Percentiles rank a stretch among this genome's conserved stretches.
Evolutionary conservation across 1,140 invertebrate genomes (phyloP).

Genomic region (Psilanteris sp.): DNA sequence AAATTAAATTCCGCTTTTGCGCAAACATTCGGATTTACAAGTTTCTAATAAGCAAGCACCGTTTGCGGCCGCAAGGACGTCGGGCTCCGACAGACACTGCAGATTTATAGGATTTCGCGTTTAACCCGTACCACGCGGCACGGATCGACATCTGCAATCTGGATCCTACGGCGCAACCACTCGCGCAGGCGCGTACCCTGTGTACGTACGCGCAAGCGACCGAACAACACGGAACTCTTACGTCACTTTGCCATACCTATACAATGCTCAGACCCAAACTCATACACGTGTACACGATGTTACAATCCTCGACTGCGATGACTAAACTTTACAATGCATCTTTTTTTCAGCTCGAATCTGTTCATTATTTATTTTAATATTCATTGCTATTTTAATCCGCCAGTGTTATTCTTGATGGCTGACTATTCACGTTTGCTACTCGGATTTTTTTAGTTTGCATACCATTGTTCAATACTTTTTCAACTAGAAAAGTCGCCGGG

Average conservation of each 20-base stretch:
- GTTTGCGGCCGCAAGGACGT: slow-evolving; percentile 57
- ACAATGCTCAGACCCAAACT: slow-evolving; percentile 37
- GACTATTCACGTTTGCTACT: background rate
- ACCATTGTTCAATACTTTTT: background rate
- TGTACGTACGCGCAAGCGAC: slow-evolving; percentile 33
- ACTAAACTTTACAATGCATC: slow-evolving; percentile 53
- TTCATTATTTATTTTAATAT: slow-evolving; percentile 51
- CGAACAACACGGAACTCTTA: slow-evolving; percentile 61
- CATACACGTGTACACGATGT: slow-evolving; percentile 51
- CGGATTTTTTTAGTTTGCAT: slow-evolving; percentile 6
- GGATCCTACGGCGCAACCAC: slow-evolving; percentile 51
- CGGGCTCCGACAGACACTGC: slow-evolving; percentile 50
- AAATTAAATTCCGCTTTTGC: slow-evolving; percentile 2
- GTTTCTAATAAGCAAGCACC: slow-evolving; percentile 40
- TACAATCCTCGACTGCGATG: slow-evolving; percentile 43
- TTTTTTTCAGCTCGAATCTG: slow-evolving; percentile 14
- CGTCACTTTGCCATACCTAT: slow-evolving; percentile 47
- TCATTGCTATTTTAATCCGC: slow-evolving; percentile 40
- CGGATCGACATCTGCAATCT: slow-evolving; percentile 53
- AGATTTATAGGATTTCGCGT: slow-evolving; percentile 63
- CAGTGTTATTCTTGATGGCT: slow-evolving; percentile 23
- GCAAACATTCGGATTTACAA: slow-evolving; percentile 39
- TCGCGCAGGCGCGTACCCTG: slow-evolving; percentile 35
- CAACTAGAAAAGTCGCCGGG: no score
- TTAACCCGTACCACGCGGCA: slow-evolving; percentile 54